phyloP scores from a whole-genome alignment of 2,113 vertebrate species.

The Potamarius usumacintae region DNA sequence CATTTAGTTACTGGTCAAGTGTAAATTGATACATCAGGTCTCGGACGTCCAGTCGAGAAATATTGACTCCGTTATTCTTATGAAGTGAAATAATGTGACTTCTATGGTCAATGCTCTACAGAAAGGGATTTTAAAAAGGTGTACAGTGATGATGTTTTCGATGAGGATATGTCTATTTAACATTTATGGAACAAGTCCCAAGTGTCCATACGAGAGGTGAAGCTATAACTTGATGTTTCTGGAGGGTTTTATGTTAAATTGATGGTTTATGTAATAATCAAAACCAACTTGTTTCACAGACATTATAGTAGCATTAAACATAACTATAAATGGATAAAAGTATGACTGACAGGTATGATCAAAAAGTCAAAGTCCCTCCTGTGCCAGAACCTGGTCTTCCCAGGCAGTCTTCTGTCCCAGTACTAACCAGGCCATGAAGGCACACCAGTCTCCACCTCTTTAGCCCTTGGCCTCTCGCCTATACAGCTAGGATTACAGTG shows the following conservation, averaged over 20 bases:
- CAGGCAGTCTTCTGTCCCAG: no score
- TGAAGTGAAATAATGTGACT: neutral
- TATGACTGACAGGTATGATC: no score
- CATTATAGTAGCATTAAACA: neutral
- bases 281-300: neutral
- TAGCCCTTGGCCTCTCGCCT: no score
- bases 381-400: no score
- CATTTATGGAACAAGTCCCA: neutral
- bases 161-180: neutral
- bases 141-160: neutral
- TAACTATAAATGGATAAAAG: neutral
- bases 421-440: no score
- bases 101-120: neutral
- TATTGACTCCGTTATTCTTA: neutral
- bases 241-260: neutral
- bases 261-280: neutral
- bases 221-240: neutral
- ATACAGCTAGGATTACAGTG: no score
- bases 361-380: no score
- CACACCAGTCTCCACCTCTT: no score
- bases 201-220: neutral
- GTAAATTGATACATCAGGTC: conserved; percentile 25
- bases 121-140: no score
- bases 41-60: conserved; percentile 26
- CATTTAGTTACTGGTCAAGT: conserved; percentile 46